A percentile compares a stretch with the other conserved stretches of the same genome.
Conservation (phyloP, 2,113 vertebrate genomes). For the Myxocyprinus asiaticus region DNA sequence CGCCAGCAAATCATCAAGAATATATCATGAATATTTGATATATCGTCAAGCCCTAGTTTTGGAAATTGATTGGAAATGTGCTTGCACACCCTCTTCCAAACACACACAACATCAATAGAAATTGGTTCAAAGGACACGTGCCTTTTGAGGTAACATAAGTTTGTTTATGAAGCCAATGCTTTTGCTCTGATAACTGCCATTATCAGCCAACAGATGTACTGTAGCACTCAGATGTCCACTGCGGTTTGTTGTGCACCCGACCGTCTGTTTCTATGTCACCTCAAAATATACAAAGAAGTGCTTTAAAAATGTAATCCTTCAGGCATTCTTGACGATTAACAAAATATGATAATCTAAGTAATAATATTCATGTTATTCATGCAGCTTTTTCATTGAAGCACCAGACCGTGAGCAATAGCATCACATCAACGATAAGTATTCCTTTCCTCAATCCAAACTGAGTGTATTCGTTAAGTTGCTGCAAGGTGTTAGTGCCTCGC, state of each 20-base stretch:
- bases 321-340: background rate
- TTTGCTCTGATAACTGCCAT: slow-evolving; percentile 16
- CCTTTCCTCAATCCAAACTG: slow-evolving; percentile 6
- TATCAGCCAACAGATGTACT: slow-evolving; percentile 3
- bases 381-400: slow-evolving; percentile 33
- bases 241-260: no score
- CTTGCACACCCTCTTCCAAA: background rate
- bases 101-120: background rate
- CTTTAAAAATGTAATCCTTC: background rate
- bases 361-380: slow-evolving; percentile 23
- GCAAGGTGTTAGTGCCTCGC: background rate
- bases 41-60: no score
- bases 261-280: background rate
- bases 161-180: slow-evolving; percentile 8
- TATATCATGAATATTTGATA: no score
- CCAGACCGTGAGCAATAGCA: slow-evolving; percentile 28
- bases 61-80: slow-evolving; percentile 1
- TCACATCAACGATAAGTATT: background rate
- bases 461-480: background rate
- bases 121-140: slow-evolving; percentile 26
- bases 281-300: slow-evolving; percentile 13
- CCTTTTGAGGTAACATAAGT: slow-evolving; percentile 15
- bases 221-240: no score
- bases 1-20: no score
- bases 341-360: slow-evolving; percentile 25